These are phyloP conservation scores for Coenonympha arcania DNA, from an alignment of 2,888 invertebrate species.

Conservation along the genomic window DNA sequence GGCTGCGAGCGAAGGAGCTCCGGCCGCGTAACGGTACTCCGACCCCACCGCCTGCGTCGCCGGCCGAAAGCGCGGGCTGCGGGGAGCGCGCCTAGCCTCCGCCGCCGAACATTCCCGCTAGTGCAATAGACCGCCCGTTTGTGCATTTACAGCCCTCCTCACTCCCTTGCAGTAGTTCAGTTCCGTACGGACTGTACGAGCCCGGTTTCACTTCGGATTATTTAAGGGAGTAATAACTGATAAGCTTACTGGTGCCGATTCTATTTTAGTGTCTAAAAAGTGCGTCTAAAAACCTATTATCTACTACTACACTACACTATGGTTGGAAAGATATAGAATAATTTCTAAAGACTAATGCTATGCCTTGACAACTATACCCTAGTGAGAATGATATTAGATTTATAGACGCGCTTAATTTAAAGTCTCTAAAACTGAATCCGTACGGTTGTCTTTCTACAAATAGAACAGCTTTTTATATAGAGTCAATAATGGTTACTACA, in stretches of 20 bases:
- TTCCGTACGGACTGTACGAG: not conserved
- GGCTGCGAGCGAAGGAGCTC: conserved; percentile 65
- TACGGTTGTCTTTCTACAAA: no score
- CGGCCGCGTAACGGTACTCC: conserved; percentile 59
- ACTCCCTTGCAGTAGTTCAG: conserved; percentile 5
- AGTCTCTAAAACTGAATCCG: no score
- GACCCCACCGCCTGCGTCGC: conserved; percentile 45
- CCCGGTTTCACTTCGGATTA: not conserved
- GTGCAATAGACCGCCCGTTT: conserved; percentile 18
- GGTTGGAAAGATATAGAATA: no score
- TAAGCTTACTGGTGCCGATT: not conserved
- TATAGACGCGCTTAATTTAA: no score
- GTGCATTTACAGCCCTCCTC: conserved; percentile 18
- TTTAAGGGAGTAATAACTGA: no score
- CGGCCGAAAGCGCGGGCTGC: conserved; percentile 38
- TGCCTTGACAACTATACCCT: no score
- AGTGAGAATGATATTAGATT: no score
- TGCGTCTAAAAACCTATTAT: no score
- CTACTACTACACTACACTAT: no score
- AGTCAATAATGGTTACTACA: no score
- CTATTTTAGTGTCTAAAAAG: not conserved
- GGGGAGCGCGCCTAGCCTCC: conserved; percentile 41
- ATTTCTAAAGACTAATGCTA: no score
- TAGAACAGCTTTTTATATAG: no score
- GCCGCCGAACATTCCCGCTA: conserved; percentile 21